Base-by-base conservation (phyloP, 2,888 invertebrate species). In the Margaritifera margaritifera region DNA sequence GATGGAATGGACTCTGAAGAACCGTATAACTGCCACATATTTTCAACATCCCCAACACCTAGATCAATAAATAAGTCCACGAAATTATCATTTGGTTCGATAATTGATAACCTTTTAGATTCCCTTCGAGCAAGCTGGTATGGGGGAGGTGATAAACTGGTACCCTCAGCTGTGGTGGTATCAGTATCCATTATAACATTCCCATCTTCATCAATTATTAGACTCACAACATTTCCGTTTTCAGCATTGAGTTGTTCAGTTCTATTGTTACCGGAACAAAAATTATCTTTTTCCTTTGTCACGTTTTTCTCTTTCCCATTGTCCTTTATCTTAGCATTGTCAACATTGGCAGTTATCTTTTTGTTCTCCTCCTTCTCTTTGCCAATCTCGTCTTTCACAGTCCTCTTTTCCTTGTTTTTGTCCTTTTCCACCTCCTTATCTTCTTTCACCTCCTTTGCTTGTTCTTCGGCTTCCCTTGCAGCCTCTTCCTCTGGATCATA, bases 1-100 rank as follows among this genome's bases (percentile, higher is more conserved):
- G 77, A 77, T n/a, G 68, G 68, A 25, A 84, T 42, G 15, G 80
- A 80, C 52, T 85, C 85, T 8, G 66, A 70, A 0, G 84, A 83
- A 8, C 82, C 83, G 62, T 77, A 78, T 51, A 80, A 70, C 74
- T 81, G 78, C 73, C 82, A 79, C 1, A 71, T 79, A 1, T 70
- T 72, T 6, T 68, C 25, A 3, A 77, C 72, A 55, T 82, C 81
- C 0, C 74, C 80, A 0, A 70, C 79, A 63, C 84, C 81, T 8
- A 84, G 66, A 61, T 86, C 85, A 57, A 86, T 77, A 70, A 86
- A 86, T 27, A 86, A 61, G 68, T 86, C 85, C 3, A 84, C 84
- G 50, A 72, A 68, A 54, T 81, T 79, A 15, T 86, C 83, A 8
- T 81, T 83, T 22, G 69, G 52, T 6, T 74, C 75, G 11, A 64